Base-by-base conservation (phyloP, 2,888 invertebrate species). In the Zaprionus obscuricornis region DNA sequence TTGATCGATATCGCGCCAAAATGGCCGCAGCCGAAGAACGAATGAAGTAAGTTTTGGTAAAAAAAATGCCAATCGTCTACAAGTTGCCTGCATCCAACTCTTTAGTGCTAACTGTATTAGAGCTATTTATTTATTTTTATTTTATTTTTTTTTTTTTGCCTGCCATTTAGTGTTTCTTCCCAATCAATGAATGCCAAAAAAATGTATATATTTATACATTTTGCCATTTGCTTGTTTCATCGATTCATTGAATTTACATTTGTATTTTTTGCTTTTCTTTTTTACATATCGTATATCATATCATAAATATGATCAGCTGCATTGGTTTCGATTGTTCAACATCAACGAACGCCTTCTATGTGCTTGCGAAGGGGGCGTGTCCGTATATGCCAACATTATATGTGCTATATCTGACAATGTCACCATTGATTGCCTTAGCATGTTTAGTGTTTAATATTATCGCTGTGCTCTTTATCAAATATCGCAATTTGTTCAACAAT, bases 1-100 rank as follows among this genome's bases (percentile, higher is more conserved):
- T 92, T 87, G 91, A 91, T 62, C 91, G 92, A 77, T 92, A 92
- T 86, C 90, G 91, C 63, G 85, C 88, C 57, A 88, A 88, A 71
- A 62, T 90, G 36, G 84, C 88, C 17, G 89, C 88, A 57, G 87
- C 88, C 55, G 90, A 90, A 66, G 87, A 88, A 58, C 88, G 91
- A 88, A 90, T 92, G 65, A 91, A 91, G 92, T 92, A 87, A 88
- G 88, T 85, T 20, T 4, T 3, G 4, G 8, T n/a, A n/a, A n/a
- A n/a, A n/a, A n/a, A n/a, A n/a, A n/a, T n/a, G n/a, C n/a, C n/a
- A n/a, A n/a, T n/a, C n/a, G n/a, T n/a, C n/a, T n/a, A n/a, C 5
- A 29, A 8, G 3, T n/a, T 10, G 36, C 27, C 16, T 20, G 31
- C n/a, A 14, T 10, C 5, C 7, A 11, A 6, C n/a, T 11, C 0